Conservation (phyloP, 2,797 vertebrate genomes). For the Gila robusta region DNA sequence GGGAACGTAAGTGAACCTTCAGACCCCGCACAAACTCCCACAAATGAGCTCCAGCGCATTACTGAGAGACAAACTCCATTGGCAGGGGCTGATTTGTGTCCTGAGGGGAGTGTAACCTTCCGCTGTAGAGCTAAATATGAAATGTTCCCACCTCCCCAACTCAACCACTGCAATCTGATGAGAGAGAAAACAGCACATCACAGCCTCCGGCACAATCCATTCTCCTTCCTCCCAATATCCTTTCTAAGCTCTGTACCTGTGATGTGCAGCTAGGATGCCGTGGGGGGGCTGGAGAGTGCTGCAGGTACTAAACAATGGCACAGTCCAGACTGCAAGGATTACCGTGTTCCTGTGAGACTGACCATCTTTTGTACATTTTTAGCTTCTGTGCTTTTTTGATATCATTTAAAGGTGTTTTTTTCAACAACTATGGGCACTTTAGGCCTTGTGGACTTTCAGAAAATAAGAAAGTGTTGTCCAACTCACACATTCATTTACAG, state of each 20-base stretch:
- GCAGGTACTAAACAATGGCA: conserved; percentile 37
- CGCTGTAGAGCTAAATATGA: conserved; percentile 62
- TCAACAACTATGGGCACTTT: not conserved
- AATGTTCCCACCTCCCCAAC: conserved; percentile 50
- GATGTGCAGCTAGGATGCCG: conserved; percentile 56
- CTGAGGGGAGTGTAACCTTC: conserved; percentile 60
- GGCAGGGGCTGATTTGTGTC: conserved; percentile 61
- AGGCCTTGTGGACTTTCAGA: not conserved
- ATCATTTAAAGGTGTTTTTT: not conserved
- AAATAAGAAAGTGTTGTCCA: not conserved
- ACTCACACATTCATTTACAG: not conserved
- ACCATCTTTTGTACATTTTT: conserved; percentile 4
- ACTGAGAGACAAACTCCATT: conserved; percentile 58
- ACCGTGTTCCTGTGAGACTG: not conserved
- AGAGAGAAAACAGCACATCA: conserved; percentile 60
- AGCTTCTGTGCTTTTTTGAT: conserved; percentile 19
- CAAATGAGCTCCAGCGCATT: conserved; percentile 44
- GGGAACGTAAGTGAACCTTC: conserved; percentile 31
- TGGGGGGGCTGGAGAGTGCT: conserved; percentile 31
- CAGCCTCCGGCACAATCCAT: conserved; percentile 51
- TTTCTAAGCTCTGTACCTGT: conserved; percentile 61
- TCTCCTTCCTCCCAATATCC: conserved; percentile 51
- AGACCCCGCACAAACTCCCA: conserved; percentile 1
- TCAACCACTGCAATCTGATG: conserved; percentile 61
- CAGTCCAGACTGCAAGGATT: conserved; percentile 35